phyloP scores from a whole-genome alignment of 2,113 vertebrate species.

The Passer domesticus region DNA sequence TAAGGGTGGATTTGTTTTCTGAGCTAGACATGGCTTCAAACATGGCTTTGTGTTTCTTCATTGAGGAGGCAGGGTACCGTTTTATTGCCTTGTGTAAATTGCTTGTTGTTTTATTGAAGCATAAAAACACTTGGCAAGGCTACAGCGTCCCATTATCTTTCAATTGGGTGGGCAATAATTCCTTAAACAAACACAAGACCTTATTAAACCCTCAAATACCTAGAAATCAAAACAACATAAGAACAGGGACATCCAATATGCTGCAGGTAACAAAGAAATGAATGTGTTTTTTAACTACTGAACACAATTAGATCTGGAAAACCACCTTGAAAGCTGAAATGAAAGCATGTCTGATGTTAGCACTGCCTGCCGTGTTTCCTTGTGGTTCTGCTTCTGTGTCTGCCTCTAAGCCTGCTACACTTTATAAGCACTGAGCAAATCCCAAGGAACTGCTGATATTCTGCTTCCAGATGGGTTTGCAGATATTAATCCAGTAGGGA shows the following conservation, averaged over 20 bases:
- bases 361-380: neutral
- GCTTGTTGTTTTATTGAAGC: slow-evolving; percentile 50
- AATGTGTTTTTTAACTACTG: neutral
- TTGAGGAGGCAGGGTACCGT: neutral
- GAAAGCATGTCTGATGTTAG: neutral
- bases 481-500: neutral
- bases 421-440: neutral
- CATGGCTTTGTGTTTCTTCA: slow-evolving; percentile 28
- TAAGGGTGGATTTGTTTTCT: slow-evolving; percentile 23
- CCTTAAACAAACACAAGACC: slow-evolving; percentile 43
- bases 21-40: neutral
- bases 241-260: neutral
- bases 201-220: slow-evolving; percentile 41
- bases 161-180: slow-evolving; percentile 38
- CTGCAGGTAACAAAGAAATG: neutral
- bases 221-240: slow-evolving; percentile 27
- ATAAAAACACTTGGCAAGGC: slow-evolving; percentile 56
- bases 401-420: neutral
- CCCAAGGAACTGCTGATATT: neutral
- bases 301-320: neutral
- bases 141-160: slow-evolving; percentile 41
- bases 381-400: neutral
- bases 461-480: neutral
- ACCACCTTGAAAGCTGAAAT: slow-evolving; percentile 9
- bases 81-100: slow-evolving; percentile 60